Evolutionary conservation across 2,888 invertebrate genomes (phyloP).

Genomic region (Nemoura dubitans): DNA sequence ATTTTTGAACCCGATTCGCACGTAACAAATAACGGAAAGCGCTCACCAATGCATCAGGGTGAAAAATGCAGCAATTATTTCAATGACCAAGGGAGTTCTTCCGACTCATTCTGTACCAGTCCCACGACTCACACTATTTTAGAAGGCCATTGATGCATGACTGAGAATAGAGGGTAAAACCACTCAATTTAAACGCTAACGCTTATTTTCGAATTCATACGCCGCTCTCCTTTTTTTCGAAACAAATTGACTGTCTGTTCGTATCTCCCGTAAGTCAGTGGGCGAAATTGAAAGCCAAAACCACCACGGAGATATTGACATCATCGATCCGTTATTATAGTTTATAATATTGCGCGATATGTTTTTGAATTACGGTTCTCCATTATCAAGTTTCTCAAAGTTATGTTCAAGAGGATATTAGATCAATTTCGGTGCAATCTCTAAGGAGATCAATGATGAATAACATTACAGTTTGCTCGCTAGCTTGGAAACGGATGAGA

Average conservation of each 20-base stretch:
- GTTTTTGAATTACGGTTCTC: constrained; percentile 25
- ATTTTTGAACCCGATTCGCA: not conserved
- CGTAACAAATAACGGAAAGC: not conserved
- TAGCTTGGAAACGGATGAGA: constrained; percentile 32
- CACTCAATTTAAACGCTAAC: not conserved
- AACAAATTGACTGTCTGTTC: not conserved
- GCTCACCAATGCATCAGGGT: not conserved
- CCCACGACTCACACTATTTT: not conserved
- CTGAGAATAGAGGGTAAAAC: not conserved
- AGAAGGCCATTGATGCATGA: not conserved
- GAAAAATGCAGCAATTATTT: constrained; percentile 2
- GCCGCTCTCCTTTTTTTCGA: not conserved
- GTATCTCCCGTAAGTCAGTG: not conserved
- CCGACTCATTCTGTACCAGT: too few species aligned
- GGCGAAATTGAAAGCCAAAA: constrained; percentile 4
- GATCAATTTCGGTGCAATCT: constrained; percentile 23
- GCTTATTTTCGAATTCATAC: not conserved
- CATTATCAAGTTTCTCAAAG: constrained; percentile 9
- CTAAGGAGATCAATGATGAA: constrained; percentile 30
- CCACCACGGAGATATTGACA: constrained; percentile 12
- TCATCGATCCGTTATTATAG: not conserved
- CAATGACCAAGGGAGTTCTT: not conserved
- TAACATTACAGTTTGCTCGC: constrained; percentile 21
- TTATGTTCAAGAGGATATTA: constrained; percentile 17
- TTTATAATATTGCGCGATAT: not conserved